Percentiles rank a stretch among this genome's conserved stretches.
These are phyloP conservation scores for Clarias magur DNA, from an alignment of 2,113 vertebrate species.

Conservation along the genomic window DNA sequence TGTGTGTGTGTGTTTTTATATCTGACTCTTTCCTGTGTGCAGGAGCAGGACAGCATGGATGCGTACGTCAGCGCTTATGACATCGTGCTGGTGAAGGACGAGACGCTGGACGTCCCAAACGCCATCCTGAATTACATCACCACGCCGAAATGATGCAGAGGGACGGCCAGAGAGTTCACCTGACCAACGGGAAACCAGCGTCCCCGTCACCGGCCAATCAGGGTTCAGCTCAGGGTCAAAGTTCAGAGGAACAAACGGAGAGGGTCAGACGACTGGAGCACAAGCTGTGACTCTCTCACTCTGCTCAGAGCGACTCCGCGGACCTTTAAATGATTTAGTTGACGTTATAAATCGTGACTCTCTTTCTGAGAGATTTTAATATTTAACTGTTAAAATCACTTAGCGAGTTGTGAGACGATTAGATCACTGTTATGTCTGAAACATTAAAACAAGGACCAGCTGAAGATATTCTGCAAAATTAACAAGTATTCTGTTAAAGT, in stretches of 20 bases:
- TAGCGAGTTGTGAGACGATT: too few species aligned
- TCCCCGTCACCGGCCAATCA: background rate
- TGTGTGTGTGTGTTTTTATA: background rate
- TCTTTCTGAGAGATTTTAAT: background rate
- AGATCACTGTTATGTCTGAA: too few species aligned
- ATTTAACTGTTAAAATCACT: background rate
- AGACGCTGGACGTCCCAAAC: slow-evolving; percentile 86
- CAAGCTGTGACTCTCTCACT: too few species aligned
- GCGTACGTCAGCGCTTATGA: slow-evolving; percentile 84
- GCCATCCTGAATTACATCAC: slow-evolving; percentile 81
- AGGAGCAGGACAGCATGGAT: slow-evolving; percentile 84
- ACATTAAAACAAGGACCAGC: too few species aligned
- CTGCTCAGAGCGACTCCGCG: too few species aligned
- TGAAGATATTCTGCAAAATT: too few species aligned
- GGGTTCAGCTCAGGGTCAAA: background rate
- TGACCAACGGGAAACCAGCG: background rate
- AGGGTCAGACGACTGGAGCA: too few species aligned
- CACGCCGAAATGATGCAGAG: background rate
- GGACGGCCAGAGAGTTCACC: background rate
- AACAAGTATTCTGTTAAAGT: background rate
- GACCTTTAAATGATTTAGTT: background rate
- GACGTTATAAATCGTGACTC: background rate
- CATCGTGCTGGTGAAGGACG: slow-evolving; percentile 86
- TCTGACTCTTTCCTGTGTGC: background rate
- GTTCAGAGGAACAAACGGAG: background rate